phyloP scores from a whole-genome alignment of 1,140 invertebrate species.

The Platorchestia sp. region DNA sequence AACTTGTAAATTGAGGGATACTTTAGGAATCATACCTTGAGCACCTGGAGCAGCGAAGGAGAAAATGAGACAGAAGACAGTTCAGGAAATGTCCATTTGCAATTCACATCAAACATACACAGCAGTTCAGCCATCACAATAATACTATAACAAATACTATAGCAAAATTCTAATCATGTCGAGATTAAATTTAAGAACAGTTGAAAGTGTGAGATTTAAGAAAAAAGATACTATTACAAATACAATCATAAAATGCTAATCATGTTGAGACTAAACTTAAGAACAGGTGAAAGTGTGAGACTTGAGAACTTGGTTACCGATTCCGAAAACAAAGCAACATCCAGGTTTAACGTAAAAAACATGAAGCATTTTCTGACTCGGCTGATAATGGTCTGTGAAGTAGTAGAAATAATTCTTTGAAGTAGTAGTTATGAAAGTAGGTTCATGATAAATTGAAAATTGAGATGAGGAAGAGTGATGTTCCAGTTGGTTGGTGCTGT shows the following conservation, averaged over 20 bases:
- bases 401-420: not conserved
- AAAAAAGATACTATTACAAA: too few relatives aligned
- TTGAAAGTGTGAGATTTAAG: too few relatives aligned
- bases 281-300: not conserved
- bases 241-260: not conserved
- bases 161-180: not conserved
- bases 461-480: not conserved
- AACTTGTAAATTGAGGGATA: not conserved
- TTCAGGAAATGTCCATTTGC: not conserved
- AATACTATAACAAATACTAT: not conserved
- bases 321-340: not conserved
- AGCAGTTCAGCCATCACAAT: not conserved
- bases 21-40: conserved; percentile 18
- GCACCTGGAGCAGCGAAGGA: conserved; percentile 20
- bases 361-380: not conserved
- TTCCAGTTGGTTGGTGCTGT: not conserved
- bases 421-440: not conserved
- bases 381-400: not conserved
- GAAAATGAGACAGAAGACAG: not conserved
- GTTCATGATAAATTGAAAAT: not conserved
- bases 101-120: not conserved
- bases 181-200: not conserved
- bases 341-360: not conserved
- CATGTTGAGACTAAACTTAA: too few relatives aligned
- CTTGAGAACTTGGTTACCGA: not conserved